Base-by-base conservation (phyloP, 2,113 vertebrate species). In the Indri indri region DNA sequence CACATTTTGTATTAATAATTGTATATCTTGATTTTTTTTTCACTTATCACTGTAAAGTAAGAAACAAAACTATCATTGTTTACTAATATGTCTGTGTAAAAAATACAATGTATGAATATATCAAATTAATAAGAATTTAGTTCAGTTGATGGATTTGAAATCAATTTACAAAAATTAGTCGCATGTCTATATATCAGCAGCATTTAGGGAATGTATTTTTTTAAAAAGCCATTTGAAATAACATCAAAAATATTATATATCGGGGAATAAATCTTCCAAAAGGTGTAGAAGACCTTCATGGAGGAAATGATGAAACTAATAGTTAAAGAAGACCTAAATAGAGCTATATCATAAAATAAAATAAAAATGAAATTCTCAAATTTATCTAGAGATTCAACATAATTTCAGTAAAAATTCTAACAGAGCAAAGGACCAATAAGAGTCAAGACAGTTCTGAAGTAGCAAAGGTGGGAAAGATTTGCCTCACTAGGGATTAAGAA, bases 101-200 rank as follows among this genome's bases (percentile, higher is more conserved):
- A 94, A 91, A 81, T 18, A 90, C 32, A 91, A 70, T 88, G 22
- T 40, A 94, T 4, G n/a, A 40, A 80, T 50, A 84, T 47, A 90
- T 40, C 27, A 88, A 68, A 66, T 73, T 63, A 95, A 34, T 76
- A 95, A 63, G 10, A 91, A 93, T 90, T 66, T 90, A 85, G 65
- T 86, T 87, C 76, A 42, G 32, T 45, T 76, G 20, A 73, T 74
- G 14, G 32, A 34, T 45, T 87, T 12, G 87, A 37, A 86, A 52
- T 34, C 14, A 74, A 30, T 68, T 74, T 57, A 71, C 73, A 90
- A 87, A 94, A 79, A 63, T 84, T 45, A 57, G 61, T 23, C 76
- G 66, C 5, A 90, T 47, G 81, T 92, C 74, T 91, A 32, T 57
- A 71, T 25, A 77, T 8, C 54, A 66, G 18, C 57, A 85, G 54